A percentile compares a stretch with the other conserved stretches of the same genome.
Conservation (phyloP, 2,888 invertebrate genomes). For the Idaea straminata region DNA sequence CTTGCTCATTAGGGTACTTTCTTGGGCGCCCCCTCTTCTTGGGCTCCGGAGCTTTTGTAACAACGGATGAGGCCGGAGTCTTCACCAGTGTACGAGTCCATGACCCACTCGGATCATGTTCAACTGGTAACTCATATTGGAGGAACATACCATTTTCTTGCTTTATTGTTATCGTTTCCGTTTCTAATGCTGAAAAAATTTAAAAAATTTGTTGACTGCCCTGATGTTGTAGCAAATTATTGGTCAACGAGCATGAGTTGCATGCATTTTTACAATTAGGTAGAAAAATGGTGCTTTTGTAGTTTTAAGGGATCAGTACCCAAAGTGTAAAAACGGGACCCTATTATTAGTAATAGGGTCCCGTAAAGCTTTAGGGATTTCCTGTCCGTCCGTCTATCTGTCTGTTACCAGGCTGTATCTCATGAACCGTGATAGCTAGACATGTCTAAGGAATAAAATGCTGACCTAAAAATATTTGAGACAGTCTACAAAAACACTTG, state of each 20-base stretch:
- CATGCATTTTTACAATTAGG: background rate
- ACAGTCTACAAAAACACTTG: too few species aligned
- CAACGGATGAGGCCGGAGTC: constrained; percentile 52
- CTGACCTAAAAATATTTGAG: too few species aligned
- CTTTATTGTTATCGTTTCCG: constrained; percentile 76
- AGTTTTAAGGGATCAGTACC: too few species aligned
- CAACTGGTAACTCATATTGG: constrained; percentile 74
- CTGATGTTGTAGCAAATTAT: background rate
- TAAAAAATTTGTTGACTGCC: background rate
- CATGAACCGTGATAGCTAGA: too few species aligned
- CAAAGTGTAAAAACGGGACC: too few species aligned
- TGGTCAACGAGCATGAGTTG: background rate
- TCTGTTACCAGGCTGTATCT: too few species aligned
- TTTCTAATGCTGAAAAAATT: constrained; percentile 49
- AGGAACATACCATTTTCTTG: constrained; percentile 74
- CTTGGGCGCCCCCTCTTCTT: constrained; percentile 69
- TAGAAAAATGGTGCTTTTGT: too few species aligned
- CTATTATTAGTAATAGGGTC: too few species aligned
- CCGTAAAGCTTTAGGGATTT: too few species aligned
- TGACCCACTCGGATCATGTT: constrained; percentile 63
- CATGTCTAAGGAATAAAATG: too few species aligned
- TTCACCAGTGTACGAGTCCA: constrained; percentile 63
- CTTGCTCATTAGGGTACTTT: constrained; percentile 74
- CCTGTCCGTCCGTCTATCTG: too few species aligned
- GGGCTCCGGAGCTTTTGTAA: constrained; percentile 66